Base-by-base conservation (phyloP, 1,140 invertebrate species). In the Sarcophaga peregrina region DNA sequence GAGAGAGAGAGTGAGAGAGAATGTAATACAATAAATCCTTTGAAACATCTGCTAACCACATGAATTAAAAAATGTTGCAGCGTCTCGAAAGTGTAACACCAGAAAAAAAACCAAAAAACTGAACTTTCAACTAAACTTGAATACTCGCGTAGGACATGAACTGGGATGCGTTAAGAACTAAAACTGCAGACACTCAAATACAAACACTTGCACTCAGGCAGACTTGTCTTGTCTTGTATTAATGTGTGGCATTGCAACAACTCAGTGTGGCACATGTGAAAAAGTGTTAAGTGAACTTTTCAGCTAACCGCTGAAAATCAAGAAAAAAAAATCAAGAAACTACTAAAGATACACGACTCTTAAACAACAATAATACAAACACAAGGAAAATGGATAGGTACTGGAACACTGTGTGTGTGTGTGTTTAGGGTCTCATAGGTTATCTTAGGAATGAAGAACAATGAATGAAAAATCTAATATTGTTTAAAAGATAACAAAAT, bases 401-500 rank as follows among this genome's bases (percentile, higher is more conserved):
- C n/a, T 58, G 54, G 25, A 37, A 4, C 1, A 37, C 1, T 37
- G 25, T 37, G 25, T 37, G 4, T 37, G 25, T 37, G 25, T 37
- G 4, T 37, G n/a, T n/a, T n/a, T n/a, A n/a, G 25, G 25, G 25
- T 37, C 25, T 37, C 25, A 37, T 37, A 37, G 25, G 25, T 37
- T 37, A 37, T 37, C 25, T 37, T 37, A 37, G 25, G 25, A 37
- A 37, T 37, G 4, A 37, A 1, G 25, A 58, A 58, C 17, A 68
- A 78, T 78, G 62, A 25, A 72, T 72, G n/a, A 48, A 50, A 78
- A 20, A 78, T 78, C 45, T 76, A 76, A 76, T 17, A 78, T 25
- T 50, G n/a, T 11, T 76, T 11, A 78, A 78, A 78, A 78, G 25
- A 78, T 76, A 76, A 76, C 46, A 76, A 78, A 78, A 78, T 78